These are phyloP conservation scores for Oncopodura yosiiana DNA, from an alignment of 1,140 invertebrate species.

Conservation along the genomic window DNA sequence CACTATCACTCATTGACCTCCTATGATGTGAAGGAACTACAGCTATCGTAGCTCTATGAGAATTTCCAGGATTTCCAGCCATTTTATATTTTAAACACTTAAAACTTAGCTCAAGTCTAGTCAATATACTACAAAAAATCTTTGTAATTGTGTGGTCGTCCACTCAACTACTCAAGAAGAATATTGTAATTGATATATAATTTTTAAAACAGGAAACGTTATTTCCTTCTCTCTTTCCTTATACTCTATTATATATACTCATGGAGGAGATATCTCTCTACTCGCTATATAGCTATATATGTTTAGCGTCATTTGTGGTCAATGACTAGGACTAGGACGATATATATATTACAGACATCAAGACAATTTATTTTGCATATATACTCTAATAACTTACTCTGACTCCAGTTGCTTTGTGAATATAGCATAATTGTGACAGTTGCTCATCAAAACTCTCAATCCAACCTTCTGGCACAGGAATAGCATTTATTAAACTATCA, in stretches of 20 bases:
- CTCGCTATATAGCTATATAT: no score
- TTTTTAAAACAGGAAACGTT: neutral
- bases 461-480: conserved; percentile 37
- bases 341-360: neutral
- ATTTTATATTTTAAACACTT: conserved; percentile 8
- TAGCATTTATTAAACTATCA: neutral
- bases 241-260: neutral
- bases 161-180: no score
- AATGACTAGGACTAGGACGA: neutral
- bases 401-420: conserved; percentile 37
- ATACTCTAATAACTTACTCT: conserved; percentile 34
- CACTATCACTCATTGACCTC: conserved; percentile 28
- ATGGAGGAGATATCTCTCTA: neutral
- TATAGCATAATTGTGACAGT: conserved; percentile 34
- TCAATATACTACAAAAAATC: neutral
- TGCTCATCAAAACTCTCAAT: conserved; percentile 32
- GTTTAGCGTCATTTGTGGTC: neutral
- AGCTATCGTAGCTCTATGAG: conserved; percentile 23
- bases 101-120: conserved; percentile 8
- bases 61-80: conserved; percentile 1
- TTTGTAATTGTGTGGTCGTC: neutral
- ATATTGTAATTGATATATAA: no score
- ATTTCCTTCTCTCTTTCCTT: neutral
- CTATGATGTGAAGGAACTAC: conserved; percentile 19
- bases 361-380: neutral